These are phyloP conservation scores for Cetonia aurata DNA, from an alignment of 2,888 invertebrate species.

Conservation along the genomic window DNA sequence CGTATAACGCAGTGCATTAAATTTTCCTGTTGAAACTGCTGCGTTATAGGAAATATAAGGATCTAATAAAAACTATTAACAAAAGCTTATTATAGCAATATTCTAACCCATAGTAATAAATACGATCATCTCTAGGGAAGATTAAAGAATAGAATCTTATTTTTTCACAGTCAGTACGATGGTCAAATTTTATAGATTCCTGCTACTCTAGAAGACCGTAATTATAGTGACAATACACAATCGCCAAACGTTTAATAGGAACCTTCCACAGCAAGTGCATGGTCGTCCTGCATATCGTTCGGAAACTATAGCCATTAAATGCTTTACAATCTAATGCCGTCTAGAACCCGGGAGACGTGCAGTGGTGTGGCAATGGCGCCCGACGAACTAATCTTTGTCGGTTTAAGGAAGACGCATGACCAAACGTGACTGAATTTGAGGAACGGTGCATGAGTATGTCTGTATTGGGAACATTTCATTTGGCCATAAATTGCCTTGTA, in stretches of 20 bases:
- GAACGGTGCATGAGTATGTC: background rate
- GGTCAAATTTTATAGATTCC: no score
- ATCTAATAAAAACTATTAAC: no score
- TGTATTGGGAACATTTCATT: conserved; percentile 17
- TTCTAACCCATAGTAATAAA: no score
- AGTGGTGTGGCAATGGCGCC: conserved; percentile 18
- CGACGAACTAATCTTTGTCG: conserved; percentile 30
- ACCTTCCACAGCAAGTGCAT: background rate
- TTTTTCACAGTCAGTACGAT: no score
- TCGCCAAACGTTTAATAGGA: background rate
- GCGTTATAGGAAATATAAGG: no score
- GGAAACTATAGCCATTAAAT: conserved; percentile 26
- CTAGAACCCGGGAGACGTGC: background rate
- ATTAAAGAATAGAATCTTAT: no score
- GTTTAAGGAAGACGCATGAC: conserved; percentile 25
- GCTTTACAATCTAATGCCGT: conserved; percentile 15
- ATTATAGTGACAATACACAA: conserved; percentile 3
- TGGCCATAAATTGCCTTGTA: conserved; percentile 31
- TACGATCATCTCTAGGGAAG: no score
- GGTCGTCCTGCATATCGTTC: conserved; percentile 4
- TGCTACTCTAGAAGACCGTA: background rate
- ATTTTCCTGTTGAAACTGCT: no score
- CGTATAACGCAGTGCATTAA: no score
- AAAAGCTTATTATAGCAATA: no score
- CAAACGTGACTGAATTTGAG: conserved; percentile 37